These are phyloP conservation scores for Elysia crispata DNA, from an alignment of 2,888 invertebrate species.

Conservation along the genomic window DNA sequence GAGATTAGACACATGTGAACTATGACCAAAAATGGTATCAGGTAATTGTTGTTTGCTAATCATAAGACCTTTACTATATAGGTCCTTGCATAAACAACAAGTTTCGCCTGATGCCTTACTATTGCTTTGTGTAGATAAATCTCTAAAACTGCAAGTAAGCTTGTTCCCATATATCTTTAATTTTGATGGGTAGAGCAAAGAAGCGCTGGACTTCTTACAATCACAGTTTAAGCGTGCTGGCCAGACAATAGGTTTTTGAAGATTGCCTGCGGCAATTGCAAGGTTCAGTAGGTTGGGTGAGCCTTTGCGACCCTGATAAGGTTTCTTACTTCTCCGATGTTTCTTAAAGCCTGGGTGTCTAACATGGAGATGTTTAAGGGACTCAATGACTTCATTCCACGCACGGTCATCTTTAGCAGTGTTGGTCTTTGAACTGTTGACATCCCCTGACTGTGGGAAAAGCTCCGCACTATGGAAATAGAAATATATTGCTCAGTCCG, in stretches of 20 bases:
- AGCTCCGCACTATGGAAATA: constrained; percentile 40
- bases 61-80: no score
- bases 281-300: constrained; percentile 29
- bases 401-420: constrained; percentile 1
- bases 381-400: constrained; percentile 24
- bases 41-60: no score
- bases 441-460: constrained; percentile 5
- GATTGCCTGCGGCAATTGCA: constrained; percentile 32
- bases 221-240: constrained; percentile 33
- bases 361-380: constrained; percentile 39
- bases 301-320: not conserved
- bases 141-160: no score
- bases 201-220: not conserved
- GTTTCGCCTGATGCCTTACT: no score
- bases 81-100: no score
- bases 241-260: constrained; percentile 40
- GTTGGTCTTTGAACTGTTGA: constrained; percentile 5
- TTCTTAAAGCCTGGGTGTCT: constrained; percentile 1
- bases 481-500: no score
- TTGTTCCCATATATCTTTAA: not conserved
- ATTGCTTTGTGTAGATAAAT: no score
- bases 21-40: no score
- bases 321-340: not conserved
- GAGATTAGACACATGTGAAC: no score
- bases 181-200: constrained; percentile 27